A percentile compares a stretch with the other conserved stretches of the same genome.
These are phyloP conservation scores for Ceratina japonica DNA, from an alignment of 1,140 invertebrate species.

Conservation along the genomic window DNA sequence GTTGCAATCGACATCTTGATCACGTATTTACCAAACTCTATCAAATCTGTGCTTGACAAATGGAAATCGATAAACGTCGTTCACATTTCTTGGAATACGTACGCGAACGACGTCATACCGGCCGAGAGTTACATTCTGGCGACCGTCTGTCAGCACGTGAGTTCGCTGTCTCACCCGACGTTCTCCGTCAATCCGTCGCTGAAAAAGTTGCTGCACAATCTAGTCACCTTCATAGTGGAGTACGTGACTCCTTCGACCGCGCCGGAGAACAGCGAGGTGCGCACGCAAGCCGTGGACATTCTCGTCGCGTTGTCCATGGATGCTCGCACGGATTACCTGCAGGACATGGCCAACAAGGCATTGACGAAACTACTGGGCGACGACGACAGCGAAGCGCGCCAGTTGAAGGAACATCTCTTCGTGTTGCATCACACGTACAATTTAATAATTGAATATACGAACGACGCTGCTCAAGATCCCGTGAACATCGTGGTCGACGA, in stretches of 20 bases:
- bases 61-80: constrained; percentile 81
- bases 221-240: constrained; percentile 85
- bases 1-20: constrained; percentile 82
- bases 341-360: constrained; percentile 81
- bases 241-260: constrained; percentile 81
- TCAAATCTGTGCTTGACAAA: constrained; percentile 83
- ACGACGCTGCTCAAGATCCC: constrained; percentile 65
- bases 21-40: constrained; percentile 80
- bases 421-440: constrained; percentile 86
- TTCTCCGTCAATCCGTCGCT: constrained; percentile 85
- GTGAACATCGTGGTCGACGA: constrained; percentile 82
- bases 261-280: constrained; percentile 77
- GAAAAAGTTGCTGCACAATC: constrained; percentile 84
- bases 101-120: constrained; percentile 89
- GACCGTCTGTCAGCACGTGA: constrained; percentile 81
- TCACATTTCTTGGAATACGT: constrained; percentile 83
- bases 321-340: constrained; percentile 85
- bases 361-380: constrained; percentile 83
- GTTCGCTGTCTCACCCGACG: constrained; percentile 80
- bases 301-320: constrained; percentile 88
- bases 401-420: constrained; percentile 83
- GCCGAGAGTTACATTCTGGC: constrained; percentile 89
- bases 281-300: constrained; percentile 80
- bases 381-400: constrained; percentile 83
- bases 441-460: constrained; percentile 83